A percentile compares a stretch with the other conserved stretches of the same genome.
These are phyloP conservation scores for Anadara kagoshimensis DNA, from an alignment of 1,140 invertebrate species.

Conservation along the genomic window DNA sequence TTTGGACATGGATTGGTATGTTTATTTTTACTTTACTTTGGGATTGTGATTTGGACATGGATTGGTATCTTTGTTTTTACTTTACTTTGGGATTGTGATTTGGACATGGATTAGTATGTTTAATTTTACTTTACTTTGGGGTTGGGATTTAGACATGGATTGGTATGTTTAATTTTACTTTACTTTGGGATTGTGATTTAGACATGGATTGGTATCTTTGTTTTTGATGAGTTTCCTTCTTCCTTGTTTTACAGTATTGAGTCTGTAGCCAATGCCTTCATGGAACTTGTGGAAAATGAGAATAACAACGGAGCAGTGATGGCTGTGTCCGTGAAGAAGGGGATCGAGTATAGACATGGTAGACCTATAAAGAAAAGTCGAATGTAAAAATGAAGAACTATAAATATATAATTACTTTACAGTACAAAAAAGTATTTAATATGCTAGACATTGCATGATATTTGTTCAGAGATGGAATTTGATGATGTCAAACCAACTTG, in stretches of 20 bases:
- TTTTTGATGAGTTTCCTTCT: not conserved
- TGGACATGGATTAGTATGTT: too few relatives aligned
- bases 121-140: too few relatives aligned
- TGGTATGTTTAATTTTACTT: not conserved
- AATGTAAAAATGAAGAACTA: too few relatives aligned
- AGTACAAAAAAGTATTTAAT: too few relatives aligned
- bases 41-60: not conserved
- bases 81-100: too few relatives aligned
- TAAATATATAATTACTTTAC: too few relatives aligned
- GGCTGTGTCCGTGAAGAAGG: slow-evolving; percentile 42
- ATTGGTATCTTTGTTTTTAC: too few relatives aligned
- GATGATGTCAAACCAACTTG: too few relatives aligned
- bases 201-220: too few relatives aligned
- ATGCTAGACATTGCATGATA: too few relatives aligned
- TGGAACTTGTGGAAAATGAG: slow-evolving; percentile 45
- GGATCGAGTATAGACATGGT: slow-evolving; percentile 40
- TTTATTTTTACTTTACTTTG: not conserved
- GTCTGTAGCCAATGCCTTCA: slow-evolving; percentile 48
- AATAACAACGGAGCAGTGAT: slow-evolving; percentile 52
- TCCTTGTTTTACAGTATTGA: slow-evolving; percentile 37
- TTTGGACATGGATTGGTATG: not conserved
- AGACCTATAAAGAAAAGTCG: not conserved
- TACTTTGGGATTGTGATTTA: not conserved
- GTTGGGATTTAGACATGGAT: too few relatives aligned
- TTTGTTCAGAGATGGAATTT: too few relatives aligned